Conservation (phyloP, 2,113 vertebrate genomes). For the Deroptyus accipitrinus region DNA sequence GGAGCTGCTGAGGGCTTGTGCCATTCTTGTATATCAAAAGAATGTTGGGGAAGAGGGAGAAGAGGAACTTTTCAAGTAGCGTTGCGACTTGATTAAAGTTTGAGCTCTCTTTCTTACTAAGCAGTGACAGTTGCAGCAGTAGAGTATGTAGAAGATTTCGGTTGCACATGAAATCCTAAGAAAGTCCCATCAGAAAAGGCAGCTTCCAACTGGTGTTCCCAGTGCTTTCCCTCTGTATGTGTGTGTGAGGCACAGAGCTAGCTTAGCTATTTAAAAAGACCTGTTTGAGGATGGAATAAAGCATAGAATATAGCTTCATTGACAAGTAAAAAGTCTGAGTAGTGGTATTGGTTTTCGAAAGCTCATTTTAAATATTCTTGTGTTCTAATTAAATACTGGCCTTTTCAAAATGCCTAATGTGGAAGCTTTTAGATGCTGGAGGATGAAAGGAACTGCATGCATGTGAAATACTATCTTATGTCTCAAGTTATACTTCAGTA, state of each 20-base stretch:
- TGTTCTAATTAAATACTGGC: neutral
- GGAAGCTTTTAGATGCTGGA: too few species aligned
- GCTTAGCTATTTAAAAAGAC: neutral
- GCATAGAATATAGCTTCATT: neutral
- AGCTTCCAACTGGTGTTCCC: neutral
- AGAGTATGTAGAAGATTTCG: neutral
- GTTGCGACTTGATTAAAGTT: rapidly evolving
- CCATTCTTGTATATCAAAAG: neutral
- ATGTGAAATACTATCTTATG: too few species aligned
- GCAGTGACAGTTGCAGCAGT: neutral
- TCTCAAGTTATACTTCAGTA: too few species aligned
- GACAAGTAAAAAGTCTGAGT: neutral
- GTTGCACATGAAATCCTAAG: neutral
- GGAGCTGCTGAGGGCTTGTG: neutral
- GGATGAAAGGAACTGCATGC: too few species aligned
- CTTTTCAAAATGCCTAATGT: too few species aligned
- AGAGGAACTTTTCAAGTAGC: neutral
- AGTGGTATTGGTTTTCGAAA: neutral
- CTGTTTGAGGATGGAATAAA: neutral
- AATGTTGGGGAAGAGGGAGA: neutral
- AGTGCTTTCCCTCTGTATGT: neutral
- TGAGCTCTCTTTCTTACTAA: neutral
- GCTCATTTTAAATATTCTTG: neutral
- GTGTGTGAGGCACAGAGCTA: neutral
- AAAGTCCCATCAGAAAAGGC: neutral